Conservation (phyloP, 2,113 vertebrate genomes). For the Odontesthes bonariensis region DNA sequence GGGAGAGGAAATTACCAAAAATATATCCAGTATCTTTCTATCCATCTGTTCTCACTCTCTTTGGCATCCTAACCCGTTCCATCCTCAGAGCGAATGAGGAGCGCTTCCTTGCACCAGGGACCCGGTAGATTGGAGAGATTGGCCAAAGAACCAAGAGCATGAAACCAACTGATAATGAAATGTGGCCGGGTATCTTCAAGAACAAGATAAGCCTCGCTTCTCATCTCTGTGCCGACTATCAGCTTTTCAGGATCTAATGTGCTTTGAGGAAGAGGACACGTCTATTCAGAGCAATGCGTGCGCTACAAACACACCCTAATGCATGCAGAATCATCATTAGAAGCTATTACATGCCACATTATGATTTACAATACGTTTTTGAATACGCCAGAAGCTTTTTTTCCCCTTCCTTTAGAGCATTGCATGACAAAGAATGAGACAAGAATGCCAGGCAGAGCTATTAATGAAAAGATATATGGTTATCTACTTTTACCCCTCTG, state of each 20-base stretch:
- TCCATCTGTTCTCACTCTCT: constrained; percentile 21
- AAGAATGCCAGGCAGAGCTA: too few species aligned
- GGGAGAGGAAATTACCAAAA: constrained; percentile 61
- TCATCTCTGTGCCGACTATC: constrained; percentile 55
- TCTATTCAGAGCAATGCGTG: constrained; percentile 12
- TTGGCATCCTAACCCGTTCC: constrained; percentile 52
- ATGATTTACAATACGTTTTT: background rate
- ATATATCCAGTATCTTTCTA: constrained; percentile 39
- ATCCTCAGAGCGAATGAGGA: constrained; percentile 50
- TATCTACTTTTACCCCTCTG: too few species aligned
- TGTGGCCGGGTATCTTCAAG: constrained; percentile 61
- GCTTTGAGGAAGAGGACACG: constrained; percentile 40
- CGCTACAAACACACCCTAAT: background rate
- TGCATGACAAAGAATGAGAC: background rate
- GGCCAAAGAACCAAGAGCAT: constrained; percentile 51
- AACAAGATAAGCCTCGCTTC: constrained; percentile 73
- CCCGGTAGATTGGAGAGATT: constrained; percentile 67
- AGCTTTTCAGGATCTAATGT: constrained; percentile 53
- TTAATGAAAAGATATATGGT: too few species aligned
- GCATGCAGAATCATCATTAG: background rate
- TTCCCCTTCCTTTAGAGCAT: background rate
- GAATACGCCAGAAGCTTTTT: too few species aligned
- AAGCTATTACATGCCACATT: background rate
- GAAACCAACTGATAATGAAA: constrained; percentile 73
- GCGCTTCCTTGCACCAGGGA: constrained; percentile 47